Evolutionary conservation across 2,113 vertebrate genomes (phyloP), one percentile per base, ranked within the genome.

Genomic region (Lepidothrix coronata): DNA sequence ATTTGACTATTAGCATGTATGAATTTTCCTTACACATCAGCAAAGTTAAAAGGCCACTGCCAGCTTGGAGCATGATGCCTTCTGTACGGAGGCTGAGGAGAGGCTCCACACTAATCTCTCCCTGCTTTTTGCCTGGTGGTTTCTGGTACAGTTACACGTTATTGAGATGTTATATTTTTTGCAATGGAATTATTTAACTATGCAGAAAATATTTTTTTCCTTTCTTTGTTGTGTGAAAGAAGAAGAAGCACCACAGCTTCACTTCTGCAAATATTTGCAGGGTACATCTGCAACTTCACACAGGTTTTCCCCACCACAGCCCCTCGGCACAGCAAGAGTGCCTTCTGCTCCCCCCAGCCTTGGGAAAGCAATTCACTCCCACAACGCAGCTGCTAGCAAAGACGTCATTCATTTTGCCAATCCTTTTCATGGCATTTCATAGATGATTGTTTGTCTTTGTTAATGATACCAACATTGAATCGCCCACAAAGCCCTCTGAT

Each of bases 31-130:
- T 75, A 35, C 8, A 37, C 1, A 12, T 43, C 72, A 88, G 59
- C 55, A 62, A 89, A 96, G 44, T 68, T 89, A 79, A 91, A 94
- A 92, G 88, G 85, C 63, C 67, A 33, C 37, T 44, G 31, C 74
- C 59, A 86, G 33, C 39, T 89, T 92, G 61, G 35, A 95, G 61
- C 57, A 30, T 1, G 24, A 55, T 10, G 20, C 22, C 66, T 79
- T 89, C 70, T n/a, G 62, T 30, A 3, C 7, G 33, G 49, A 95
- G 35, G 19, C 46, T 55, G 59, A 66, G 18, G 55, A 67, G 46
- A 70, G n/a, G 44, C 39, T 81, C 37, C 9, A 27, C 27, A 22
- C 35, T 43, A 22, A 84, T 30, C 57, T 67, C 57, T 85, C 43
- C 39, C 65, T 80, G 28, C 31, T 89, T 16, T 49, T 92, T 49